Conservation (phyloP, 2,888 invertebrate genomes). For the Nemurella pictetii region DNA sequence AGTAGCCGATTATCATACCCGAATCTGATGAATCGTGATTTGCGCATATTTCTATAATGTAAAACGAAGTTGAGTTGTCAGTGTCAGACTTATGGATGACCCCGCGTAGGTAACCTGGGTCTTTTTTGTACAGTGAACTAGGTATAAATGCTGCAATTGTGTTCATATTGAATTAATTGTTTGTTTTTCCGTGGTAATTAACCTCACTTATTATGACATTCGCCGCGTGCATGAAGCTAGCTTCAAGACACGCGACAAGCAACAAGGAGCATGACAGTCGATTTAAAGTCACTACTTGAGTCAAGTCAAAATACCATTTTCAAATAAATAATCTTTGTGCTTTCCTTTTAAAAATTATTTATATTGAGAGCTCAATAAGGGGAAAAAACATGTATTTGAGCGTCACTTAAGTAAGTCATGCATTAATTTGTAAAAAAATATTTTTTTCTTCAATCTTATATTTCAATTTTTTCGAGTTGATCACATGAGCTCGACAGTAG, state of each 20-base stretch:
- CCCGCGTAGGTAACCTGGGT: constrained; percentile 48
- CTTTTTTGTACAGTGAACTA: constrained; percentile 43
- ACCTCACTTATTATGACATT: neutral
- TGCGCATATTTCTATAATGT: constrained; percentile 45
- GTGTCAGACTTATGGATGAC: constrained; percentile 44
- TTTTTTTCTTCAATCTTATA: too few relatives aligned
- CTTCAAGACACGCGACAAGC: neutral
- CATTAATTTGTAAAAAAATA: neutral
- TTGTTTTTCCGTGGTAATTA: neutral
- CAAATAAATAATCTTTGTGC: neutral
- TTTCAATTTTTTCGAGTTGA: too few relatives aligned
- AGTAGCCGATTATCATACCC: constrained; percentile 48
- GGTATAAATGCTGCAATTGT: constrained; percentile 49
- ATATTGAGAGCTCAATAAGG: too few relatives aligned
- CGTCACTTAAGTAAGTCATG: too few relatives aligned
- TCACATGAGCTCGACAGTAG: neutral
- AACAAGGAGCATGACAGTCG: neutral
- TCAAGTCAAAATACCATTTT: neutral
- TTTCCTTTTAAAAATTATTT: neutral
- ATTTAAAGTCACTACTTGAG: neutral
- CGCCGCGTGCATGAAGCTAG: neutral
- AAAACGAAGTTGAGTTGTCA: constrained; percentile 47
- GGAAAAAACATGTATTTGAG: too few relatives aligned
- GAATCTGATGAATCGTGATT: neutral
- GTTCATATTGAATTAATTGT: constrained; percentile 43